Evolutionary conservation across 2,797 vertebrate genomes (phyloP), one percentile per base, ranked within the genome.

Genomic region (Microchirus variegatus): DNA sequence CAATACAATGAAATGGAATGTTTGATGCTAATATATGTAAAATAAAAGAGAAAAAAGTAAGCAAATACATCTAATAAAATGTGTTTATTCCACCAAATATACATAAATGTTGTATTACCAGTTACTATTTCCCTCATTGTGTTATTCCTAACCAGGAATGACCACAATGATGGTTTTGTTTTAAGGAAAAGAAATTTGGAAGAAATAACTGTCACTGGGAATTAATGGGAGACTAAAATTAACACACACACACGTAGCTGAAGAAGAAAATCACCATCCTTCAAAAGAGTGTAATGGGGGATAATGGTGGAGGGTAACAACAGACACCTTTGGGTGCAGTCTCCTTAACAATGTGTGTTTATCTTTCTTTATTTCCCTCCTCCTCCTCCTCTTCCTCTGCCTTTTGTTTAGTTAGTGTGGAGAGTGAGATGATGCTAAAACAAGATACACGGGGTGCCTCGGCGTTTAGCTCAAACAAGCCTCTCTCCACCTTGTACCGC

Each of bases 191-290:
- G 3, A 40, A 36, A 8, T 12, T 12, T 40, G n/a, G 48, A 26
- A 44, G 11, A 41, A 56, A 38, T 51, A 58, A 61, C 44, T 45
- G 70, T 65, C 65, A 70, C 12, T 12, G 11, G 10, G 68, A 78
- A 81, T 77, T 17, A 75, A 73, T 52, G 52, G 22, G 16, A 7
- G 35, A 31, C 54, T 52, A 57, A 77, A 74, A 74, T 73, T 61
- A 75, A 68, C 62, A 47, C 8, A 66, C 12, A 22, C 12, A 66
- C 22, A 22, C 22, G 35, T 60, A 51, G 48, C 31, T n/a, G 19
- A 55, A 22, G 26, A 61, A 47, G 49, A 43, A 56, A 19, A 53
- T 43, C 44, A 16, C 26, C 63, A 55, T 22, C 56, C 59, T 58
- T 52, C 36, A 41, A 42, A 62, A 57, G 53, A 63, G 65, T 46